Evolutionary conservation across 2,113 vertebrate genomes (phyloP).

Genomic region (Halcyon malimbica): DNA sequence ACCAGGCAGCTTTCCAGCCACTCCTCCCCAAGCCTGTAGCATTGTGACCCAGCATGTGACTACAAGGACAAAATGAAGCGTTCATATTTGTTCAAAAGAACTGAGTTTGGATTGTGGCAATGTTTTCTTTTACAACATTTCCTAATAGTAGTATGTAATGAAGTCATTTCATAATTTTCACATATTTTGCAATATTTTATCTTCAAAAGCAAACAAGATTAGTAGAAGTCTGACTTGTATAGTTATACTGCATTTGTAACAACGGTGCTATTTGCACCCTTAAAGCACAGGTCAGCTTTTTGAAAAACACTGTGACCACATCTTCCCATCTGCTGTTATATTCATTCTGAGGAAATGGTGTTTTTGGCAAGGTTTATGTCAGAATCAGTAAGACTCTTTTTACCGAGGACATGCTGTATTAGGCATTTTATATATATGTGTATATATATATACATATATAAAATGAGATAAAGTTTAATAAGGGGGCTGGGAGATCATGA

Average conservation of each 20-base stretch:
- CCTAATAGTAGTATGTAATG: not conserved
- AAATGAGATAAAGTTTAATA: not conserved
- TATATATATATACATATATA: too few relatives aligned
- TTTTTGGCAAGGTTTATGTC: not conserved
- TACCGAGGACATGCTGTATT: not conserved
- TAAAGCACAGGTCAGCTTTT: not conserved
- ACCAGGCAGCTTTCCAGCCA: too few relatives aligned
- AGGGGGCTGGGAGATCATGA: not conserved
- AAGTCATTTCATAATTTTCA: not conserved
- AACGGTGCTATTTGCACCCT: not conserved
- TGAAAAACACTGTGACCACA: not conserved
- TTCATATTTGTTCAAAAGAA: not conserved
- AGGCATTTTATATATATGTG: not conserved
- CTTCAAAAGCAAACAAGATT: not conserved
- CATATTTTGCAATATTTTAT: not conserved
- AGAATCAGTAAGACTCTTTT: not conserved
- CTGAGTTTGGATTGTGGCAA: not conserved
- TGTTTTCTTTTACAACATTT: not conserved
- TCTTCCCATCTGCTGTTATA: not conserved
- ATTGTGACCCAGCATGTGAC: not conserved
- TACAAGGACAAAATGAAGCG: not conserved
- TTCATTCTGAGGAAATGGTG: not conserved
- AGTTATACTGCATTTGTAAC: not conserved
- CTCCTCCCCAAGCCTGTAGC: too few relatives aligned
- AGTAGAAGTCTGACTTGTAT: not conserved